phyloP scores from a whole-genome alignment of 2,888 invertebrate genomes.

The Chalcis sispes region DNA sequence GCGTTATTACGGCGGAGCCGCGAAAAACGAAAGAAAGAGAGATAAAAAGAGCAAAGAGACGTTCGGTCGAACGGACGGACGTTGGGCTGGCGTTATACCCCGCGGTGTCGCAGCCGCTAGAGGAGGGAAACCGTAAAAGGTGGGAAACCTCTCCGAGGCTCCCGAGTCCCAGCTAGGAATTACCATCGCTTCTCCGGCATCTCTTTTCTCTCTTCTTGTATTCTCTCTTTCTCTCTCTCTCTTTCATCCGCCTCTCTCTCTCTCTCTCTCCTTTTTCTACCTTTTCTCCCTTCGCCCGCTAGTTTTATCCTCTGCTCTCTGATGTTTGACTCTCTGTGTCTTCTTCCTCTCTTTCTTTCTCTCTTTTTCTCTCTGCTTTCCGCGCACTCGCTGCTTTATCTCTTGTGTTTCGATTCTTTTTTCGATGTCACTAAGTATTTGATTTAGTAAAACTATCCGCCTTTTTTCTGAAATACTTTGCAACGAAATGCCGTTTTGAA shows the following conservation, averaged over 20 bases:
- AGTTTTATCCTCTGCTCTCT: constrained; percentile 1
- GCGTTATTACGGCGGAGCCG: no score
- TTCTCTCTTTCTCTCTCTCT: constrained; percentile 46
- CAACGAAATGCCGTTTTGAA: no score
- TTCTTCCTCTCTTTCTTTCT: constrained; percentile 39
- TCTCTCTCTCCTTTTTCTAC: background rate
- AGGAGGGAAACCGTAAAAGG: constrained; percentile 75
- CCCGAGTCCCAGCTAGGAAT: constrained; percentile 68
- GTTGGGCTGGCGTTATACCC: constrained; percentile 51
- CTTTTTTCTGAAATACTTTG: no score
- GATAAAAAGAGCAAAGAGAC: constrained; percentile 34
- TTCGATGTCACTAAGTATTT: background rate
- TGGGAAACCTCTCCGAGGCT: constrained; percentile 75
- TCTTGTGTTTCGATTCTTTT: background rate
- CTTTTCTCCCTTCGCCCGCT: constrained; percentile 34
- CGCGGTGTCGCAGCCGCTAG: constrained; percentile 11
- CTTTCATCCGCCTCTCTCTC: constrained; percentile 23
- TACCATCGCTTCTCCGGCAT: constrained; percentile 72
- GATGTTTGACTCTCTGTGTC: constrained; percentile 6
- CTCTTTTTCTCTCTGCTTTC: background rate
- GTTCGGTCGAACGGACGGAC: constrained; percentile 48
- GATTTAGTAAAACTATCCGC: no score
- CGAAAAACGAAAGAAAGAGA: background rate
- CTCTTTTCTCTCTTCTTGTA: constrained; percentile 64
- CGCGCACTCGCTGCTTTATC: background rate